Conservation (phyloP, 1,140 invertebrate genomes). For the Calycopis cecrops region DNA sequence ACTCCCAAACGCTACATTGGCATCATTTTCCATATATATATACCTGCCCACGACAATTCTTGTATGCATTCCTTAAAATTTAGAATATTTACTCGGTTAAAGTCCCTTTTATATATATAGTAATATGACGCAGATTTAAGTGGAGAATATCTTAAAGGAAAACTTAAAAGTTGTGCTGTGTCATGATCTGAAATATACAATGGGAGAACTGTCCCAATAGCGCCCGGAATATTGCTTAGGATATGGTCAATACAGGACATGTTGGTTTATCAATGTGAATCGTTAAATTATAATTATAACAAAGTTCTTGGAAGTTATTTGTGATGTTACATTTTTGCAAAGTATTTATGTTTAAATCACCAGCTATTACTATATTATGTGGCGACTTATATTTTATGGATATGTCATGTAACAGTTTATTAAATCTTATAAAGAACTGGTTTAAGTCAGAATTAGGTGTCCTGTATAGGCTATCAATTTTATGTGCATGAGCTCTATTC, state of each 20-base stretch:
- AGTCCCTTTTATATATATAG: slow-evolving; percentile 2
- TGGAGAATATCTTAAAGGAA: not conserved
- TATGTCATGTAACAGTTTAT: no score
- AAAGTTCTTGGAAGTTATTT: no score
- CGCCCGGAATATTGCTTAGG: not conserved
- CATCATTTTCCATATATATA: slow-evolving; percentile 2
- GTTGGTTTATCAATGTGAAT: no score
- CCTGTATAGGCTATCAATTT: no score
- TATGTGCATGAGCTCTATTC: not conserved
- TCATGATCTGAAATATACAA: slow-evolving; percentile 6
- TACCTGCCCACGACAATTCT: not conserved
- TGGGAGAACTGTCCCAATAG: not conserved
- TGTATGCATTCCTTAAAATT: slow-evolving; percentile 1
- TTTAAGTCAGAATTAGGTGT: no score
- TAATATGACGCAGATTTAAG: not conserved
- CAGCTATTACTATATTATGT: no score
- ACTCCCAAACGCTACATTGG: not conserved
- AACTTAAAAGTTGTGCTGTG: slow-evolving; percentile 2
- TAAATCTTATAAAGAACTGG: no score
- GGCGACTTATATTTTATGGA: no score
- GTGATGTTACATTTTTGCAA: no score
- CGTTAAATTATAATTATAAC: no score
- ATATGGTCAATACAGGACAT: no score
- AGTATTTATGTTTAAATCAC: no score
- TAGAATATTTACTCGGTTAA: not conserved